Base-by-base conservation (phyloP, 2,797 vertebrate species). In the Phataginus tricuspis region DNA sequence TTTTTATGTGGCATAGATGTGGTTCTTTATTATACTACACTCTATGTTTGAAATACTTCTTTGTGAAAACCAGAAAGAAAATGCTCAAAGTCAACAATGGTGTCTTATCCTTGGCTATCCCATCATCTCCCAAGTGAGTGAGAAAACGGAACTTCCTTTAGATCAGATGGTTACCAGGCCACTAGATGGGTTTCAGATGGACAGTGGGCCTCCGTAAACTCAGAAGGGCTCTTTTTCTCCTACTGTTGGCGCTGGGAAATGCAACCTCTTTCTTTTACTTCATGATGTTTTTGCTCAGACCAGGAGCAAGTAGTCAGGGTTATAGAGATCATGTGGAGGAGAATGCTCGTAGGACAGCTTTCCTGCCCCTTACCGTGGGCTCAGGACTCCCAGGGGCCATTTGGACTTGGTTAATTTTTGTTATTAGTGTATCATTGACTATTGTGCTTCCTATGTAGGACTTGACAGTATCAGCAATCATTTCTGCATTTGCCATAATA, bases 41-140 rank as follows among this genome's bases (percentile, higher is more conserved):
- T 84, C 2, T 45, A 45, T 42, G 4, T 77, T 84, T 86, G 63
- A 89, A 95, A 86, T 45, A 68, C 29, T 90, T 74, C 15, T 37
- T 61, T 89, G 89, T 83, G 79, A 39, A 72, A 93, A 27, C 21
- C 27, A 72, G 80, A 82, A 51, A 39, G n/a, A 63, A 91, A 75
- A 57, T 29, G 61, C 2, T 69, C 6, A n/a, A 42, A 82, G 25
- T 31, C 5, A 29, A 5, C 5, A 16, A 3, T 4, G 19, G 4
- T 25, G 11, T 31, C 42, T 39, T 8, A 21, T 49, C 49, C 23
- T 80, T 45, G 27, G 21, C 23, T 57, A 23, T 27, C 2, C 37
- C 10, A 19, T 53, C 31, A 21, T 66, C 49, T 71, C 15, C 34
- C 18, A 8, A 2, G n/a, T 31, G 15, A 83, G 55, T 14, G 5